Evolutionary conservation across 1,140 invertebrate genomes (phyloP).

Genomic region (Atta colombica): DNA sequence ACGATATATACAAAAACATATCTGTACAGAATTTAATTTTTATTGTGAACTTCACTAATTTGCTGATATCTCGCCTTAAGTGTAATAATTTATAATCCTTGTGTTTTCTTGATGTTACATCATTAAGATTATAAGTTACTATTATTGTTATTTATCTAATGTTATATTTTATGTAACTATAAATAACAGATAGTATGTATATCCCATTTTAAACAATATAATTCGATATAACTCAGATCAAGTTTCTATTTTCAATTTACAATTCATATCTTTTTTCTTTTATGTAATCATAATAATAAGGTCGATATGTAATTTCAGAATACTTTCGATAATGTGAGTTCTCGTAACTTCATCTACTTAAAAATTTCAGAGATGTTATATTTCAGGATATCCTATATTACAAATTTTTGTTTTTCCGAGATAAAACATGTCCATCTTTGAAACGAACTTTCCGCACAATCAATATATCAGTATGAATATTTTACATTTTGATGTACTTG

Average conservation of each 20-base stretch:
- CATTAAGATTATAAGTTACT: neutral
- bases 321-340: neutral
- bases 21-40: slow-evolving; percentile 9
- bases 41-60: slow-evolving; percentile 1
- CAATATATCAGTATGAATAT: neutral
- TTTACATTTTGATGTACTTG: neutral
- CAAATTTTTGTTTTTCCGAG: neutral
- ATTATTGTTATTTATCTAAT: slow-evolving; percentile 16
- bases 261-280: neutral
- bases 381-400: neutral
- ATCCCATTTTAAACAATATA: neutral
- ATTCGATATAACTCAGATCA: neutral
- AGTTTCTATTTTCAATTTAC: neutral
- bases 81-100: slow-evolving; percentile 16
- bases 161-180: neutral
- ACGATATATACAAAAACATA: neutral
- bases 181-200: neutral
- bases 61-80: neutral
- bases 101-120: neutral
- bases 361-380: neutral
- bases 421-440: neutral
- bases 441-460: neutral
- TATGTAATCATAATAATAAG: neutral
- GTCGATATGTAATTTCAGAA: neutral
- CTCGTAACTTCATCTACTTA: neutral